Base-by-base conservation (phyloP, 2,888 invertebrate genomes). In the Ptilodon capucinus region DNA sequence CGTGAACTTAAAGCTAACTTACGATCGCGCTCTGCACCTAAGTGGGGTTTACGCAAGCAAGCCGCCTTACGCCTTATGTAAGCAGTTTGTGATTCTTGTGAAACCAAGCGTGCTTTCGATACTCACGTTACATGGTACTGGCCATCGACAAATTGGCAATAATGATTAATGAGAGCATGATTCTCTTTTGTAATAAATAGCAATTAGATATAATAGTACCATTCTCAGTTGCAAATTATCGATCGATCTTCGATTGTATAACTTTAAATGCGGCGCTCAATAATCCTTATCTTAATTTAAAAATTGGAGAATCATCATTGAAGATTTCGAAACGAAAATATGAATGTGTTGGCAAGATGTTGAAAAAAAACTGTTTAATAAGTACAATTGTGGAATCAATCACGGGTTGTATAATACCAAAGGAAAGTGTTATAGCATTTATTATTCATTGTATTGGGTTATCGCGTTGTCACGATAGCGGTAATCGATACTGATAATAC, bases 1-100 rank as follows among this genome's bases (percentile, higher is more conserved):
- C 77, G 75, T 83, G 80, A 86, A 86, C 83, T 84, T 84, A 81
- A 83, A 84, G 82, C 76, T 79, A 69, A 77, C 74, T 82, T 79
- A 76, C 74, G 71, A 74, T 73, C 64, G 68, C 70, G 74, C 76
- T 80, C 74, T 70, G 72, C 79, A 73, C 74, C 78, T 83, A 84
- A 86, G 84, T 82, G 73, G 74, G 60, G 74, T 81, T 88, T 86
- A 81, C 86, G 87, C 83, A 88, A 89, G 87, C 83, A 88, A 89
- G 79, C 69, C 61, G 60, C 54, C 64, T 67, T 56, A 60, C 64
- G 66, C 67, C 78, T 88, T 89, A 89, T 84, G 83, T 89, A 91
- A 91, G 81, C 76, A 75, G 78, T 79, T 82, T 76, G 76, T 73
- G 78, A 76, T 82, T 79, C 81, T 88, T 88, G 83, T 80, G 88